phyloP scores from a whole-genome alignment of 2,797 vertebrate genomes.

The Onychomys torridus region DNA sequence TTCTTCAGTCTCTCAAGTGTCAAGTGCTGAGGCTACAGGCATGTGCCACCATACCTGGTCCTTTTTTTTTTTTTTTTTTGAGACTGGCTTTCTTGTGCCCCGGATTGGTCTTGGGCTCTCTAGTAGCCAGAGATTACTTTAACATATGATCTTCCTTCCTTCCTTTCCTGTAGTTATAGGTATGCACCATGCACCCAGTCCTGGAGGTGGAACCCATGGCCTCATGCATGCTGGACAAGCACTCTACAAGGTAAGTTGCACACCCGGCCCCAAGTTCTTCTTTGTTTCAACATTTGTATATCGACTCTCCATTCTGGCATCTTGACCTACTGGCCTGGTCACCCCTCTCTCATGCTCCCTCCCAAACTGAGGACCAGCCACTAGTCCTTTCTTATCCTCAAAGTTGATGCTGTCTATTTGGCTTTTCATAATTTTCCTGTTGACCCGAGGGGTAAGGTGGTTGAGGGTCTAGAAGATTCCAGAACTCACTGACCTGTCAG shows the following conservation, averaged over 20 bases:
- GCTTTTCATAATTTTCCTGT: background rate
- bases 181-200: background rate
- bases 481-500: background rate
- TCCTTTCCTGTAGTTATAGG: background rate
- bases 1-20: background rate
- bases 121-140: background rate
- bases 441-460: background rate
- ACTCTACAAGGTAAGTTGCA: background rate
- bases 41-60: background rate
- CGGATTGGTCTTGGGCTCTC: background rate
- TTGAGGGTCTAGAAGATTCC: slow-evolving; percentile 8
- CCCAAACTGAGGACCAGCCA: background rate
- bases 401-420: background rate
- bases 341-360: accelerated
- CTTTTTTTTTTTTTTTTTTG: background rate
- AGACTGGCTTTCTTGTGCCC: too few species aligned
- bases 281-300: background rate
- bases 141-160: background rate
- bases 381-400: background rate
- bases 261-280: background rate
- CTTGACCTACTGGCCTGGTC: background rate
- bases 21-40: background rate
- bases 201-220: background rate
- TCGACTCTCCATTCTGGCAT: background rate
- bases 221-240: too few species aligned